Conservation (phyloP, 2,113 vertebrate genomes). For the Tricholaema leucomelas region DNA sequence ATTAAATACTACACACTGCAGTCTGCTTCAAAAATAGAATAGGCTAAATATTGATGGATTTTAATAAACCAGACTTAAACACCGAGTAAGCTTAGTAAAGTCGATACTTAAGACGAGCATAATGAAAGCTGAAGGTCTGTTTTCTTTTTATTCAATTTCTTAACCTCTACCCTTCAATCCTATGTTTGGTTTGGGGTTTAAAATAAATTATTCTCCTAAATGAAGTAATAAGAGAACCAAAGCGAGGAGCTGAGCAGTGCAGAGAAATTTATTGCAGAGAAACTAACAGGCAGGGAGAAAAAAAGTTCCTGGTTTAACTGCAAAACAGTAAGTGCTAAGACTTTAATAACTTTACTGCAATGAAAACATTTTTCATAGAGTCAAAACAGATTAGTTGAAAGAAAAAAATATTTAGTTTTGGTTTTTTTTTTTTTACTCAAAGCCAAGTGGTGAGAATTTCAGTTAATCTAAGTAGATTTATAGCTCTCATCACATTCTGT, state of each 20-base stretch:
- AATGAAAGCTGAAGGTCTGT: conserved; percentile 64
- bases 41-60: conserved; percentile 45
- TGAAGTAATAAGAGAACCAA: conserved; percentile 62
- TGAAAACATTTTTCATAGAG: conserved; percentile 63
- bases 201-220: conserved; percentile 64
- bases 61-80: conserved; percentile 65
- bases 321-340: conserved; percentile 68
- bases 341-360: conserved; percentile 68
- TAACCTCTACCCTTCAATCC: conserved; percentile 46
- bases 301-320: conserved; percentile 37
- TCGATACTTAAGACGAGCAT: conserved; percentile 24
- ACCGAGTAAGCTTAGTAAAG: conserved; percentile 49
- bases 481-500: conserved; percentile 18
- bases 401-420: conserved; percentile 60
- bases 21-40: conserved; percentile 43
- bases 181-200: conserved; percentile 54
- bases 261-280: conserved; percentile 49
- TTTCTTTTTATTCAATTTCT: conserved; percentile 64
- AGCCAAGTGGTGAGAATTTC: conserved; percentile 52
- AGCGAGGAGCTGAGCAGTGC: conserved; percentile 11
- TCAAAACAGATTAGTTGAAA: conserved; percentile 64
- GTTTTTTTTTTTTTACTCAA: background rate
- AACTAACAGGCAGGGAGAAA: background rate
- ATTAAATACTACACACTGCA: background rate
- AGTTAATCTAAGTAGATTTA: conserved; percentile 61